Evolutionary conservation across 1,140 invertebrate species (phyloP), one percentile per base, ranked within the genome.

Genomic region (Drosophila insularis): DNA sequence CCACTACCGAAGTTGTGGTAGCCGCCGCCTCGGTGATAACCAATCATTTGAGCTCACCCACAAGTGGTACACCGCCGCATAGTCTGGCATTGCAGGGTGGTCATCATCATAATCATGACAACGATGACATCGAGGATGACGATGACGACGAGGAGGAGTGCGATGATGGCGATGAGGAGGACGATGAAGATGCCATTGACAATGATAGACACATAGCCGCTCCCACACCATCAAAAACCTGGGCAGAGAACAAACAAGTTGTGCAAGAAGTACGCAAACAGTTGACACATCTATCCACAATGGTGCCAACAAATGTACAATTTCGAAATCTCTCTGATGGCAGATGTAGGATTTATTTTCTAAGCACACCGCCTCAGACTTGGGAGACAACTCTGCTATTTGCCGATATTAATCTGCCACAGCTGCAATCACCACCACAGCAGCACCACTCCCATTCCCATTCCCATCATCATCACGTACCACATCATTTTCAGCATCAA

Each of bases 321-420:
- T 98, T 98, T 92, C 93, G 97, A 54, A 94, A 94, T 63, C 92
- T 97, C 27, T 94, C 94, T 27, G 96, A 96, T 92, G 96, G 96
- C 56, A 94, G 95, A 65, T 95, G 94, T 40, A 94, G 97, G 85
- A 95, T 98, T 80, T 99, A 98, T 92, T 98, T 98, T 92, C 93
- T 99, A 14, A 96, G 97, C 71, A 96, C 96, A 11, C 95, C 96
- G 0, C 94, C 95, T 11, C 97, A 96, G 81, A 95, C 96, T 19
- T 96, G 97, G 94, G 97, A 98, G 90, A 97, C 96, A 2, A 98
- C 97, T 0, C 91, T 99, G 5, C 92, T 98, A 1, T 98, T 96
- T 90, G 95, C 95, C 3, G 98, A 98, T 91, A 94, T 98, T 14
- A 93, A 94, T 55, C 39, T 91, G 17, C 54, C 43, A 37, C 67